Percentiles rank a stretch among this genome's conserved stretches.
Evolutionary conservation across 1,140 invertebrate species (phyloP).

Genomic region (Lepidurus couesii): DNA sequence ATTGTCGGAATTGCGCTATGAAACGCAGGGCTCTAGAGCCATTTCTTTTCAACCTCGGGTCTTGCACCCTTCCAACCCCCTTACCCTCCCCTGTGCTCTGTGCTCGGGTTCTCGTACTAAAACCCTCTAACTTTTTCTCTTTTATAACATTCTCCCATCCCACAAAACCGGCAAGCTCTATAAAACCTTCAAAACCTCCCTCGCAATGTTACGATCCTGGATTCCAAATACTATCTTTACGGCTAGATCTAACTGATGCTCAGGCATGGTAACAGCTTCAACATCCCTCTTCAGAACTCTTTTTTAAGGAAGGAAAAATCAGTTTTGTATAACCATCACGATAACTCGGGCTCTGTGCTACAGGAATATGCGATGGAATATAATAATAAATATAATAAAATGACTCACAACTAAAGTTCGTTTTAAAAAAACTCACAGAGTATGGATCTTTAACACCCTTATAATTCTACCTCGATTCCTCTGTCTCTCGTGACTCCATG

Average conservation of each 20-base stretch:
- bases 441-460: too few species aligned
- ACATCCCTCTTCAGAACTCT: background rate
- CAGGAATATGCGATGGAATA: constrained; percentile 1
- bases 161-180: constrained; percentile 14
- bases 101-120: constrained; percentile 3
- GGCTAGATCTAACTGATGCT: background rate
- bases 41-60: constrained; percentile 10
- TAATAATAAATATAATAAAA: background rate
- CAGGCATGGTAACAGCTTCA: background rate
- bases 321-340: background rate
- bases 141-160: constrained; percentile 16
- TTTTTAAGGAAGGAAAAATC: background rate
- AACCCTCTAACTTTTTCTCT: constrained; percentile 15
- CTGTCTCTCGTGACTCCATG: background rate
- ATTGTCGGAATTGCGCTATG: constrained; percentile 21
- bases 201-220: background rate
- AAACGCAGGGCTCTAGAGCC: constrained; percentile 20
- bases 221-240: constrained; percentile 15
- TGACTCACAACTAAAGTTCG: too few species aligned
- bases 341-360: background rate
- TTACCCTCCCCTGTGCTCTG: background rate
- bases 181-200: background rate
- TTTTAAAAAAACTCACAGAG: too few species aligned
- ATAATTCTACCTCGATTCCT: background rate
- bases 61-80: background rate